A percentile compares a stretch with the other conserved stretches of the same genome.
Evolutionary conservation across 1,140 invertebrate genomes (phyloP).

Genomic region (Ceratitis capitata): DNA sequence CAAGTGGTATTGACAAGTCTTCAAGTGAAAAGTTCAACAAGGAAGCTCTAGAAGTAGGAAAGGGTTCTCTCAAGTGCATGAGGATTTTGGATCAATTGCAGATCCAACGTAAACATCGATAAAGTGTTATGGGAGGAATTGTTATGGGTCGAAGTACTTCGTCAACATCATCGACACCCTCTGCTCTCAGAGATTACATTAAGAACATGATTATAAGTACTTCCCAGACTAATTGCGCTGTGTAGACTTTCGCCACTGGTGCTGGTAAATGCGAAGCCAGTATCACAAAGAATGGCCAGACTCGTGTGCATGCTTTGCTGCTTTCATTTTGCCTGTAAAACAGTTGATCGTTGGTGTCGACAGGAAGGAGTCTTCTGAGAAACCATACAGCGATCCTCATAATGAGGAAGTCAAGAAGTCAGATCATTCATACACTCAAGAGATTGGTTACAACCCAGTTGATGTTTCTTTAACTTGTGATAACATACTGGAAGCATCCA

Average conservation of each 20-base stretch:
- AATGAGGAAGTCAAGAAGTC: constrained; percentile 94
- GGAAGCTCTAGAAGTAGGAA: constrained; percentile 97
- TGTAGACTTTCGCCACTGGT: constrained; percentile 91
- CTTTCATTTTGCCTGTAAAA: constrained; percentile 93
- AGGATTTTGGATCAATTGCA: constrained; percentile 97
- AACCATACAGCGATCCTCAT: constrained; percentile 84
- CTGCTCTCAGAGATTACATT: constrained; percentile 97
- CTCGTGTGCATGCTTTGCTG: constrained; percentile 90
- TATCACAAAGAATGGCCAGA: constrained; percentile 95
- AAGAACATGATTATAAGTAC: constrained; percentile 99
- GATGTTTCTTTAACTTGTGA: constrained; percentile 92
- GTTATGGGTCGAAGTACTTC: constrained; percentile 91
- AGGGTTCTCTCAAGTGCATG: constrained; percentile 95
- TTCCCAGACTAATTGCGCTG: constrained; percentile 92
- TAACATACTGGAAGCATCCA: constrained; percentile 88
- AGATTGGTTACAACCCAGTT: constrained; percentile 93
- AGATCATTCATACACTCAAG: constrained; percentile 91
- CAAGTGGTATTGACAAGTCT: constrained; percentile 99
- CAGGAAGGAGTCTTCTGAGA: constrained; percentile 96
- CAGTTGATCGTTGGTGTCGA: constrained; percentile 94
- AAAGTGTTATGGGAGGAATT: constrained; percentile 96
- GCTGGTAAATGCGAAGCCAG: constrained; percentile 95
- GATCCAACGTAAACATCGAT: constrained; percentile 94
- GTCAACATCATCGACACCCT: constrained; percentile 96
- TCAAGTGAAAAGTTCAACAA: constrained; percentile 99